These are phyloP conservation scores for Pterophyllum scalare DNA, from an alignment of 2,113 vertebrate genomes.

Conservation along the genomic window DNA sequence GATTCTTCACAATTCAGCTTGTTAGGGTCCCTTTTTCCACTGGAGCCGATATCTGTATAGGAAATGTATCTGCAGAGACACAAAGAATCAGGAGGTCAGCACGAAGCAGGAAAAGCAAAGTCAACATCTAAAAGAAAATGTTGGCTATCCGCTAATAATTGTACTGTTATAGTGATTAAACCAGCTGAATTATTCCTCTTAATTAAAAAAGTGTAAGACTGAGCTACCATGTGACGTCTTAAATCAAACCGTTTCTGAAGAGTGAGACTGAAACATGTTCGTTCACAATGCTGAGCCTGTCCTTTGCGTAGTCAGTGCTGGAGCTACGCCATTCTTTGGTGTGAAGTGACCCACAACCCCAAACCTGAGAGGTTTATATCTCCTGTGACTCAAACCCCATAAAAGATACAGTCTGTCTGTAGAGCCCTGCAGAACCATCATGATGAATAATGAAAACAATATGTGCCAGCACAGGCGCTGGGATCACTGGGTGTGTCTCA, in stretches of 20 bases:
- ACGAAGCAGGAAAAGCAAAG: not conserved
- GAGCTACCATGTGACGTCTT: not conserved
- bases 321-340: too few species aligned
- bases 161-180: not conserved
- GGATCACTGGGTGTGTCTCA: not conserved
- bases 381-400: not conserved
- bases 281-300: too few species aligned
- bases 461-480: not conserved
- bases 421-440: not conserved
- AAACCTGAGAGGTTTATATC: too few species aligned
- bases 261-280: not conserved
- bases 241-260: too few species aligned
- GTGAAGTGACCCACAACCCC: too few species aligned
- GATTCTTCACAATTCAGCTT: constrained; percentile 65
- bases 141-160: not conserved
- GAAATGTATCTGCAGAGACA: constrained; percentile 64
- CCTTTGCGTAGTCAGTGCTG: too few species aligned
- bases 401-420: not conserved
- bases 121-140: not conserved
- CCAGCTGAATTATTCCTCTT: not conserved
- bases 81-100: constrained; percentile 7
- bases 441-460: not conserved
- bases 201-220: not conserved
- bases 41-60: constrained; percentile 36
- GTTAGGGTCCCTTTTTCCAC: constrained; percentile 37